phyloP scores from a whole-genome alignment of 1,140 invertebrate genomes.

The Neodiprion lecontei region DNA sequence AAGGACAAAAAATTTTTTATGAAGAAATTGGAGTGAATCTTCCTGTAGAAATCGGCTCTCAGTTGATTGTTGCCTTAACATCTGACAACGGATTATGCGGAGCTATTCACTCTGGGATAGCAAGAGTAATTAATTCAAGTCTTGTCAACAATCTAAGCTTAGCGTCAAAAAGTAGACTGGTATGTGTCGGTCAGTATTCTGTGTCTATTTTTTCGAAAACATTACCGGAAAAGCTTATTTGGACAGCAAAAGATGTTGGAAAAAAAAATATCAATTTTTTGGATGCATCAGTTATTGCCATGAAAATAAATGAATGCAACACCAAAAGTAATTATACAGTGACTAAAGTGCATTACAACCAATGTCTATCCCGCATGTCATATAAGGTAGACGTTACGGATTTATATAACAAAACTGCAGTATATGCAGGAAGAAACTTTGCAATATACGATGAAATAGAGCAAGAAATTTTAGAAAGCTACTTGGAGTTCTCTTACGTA shows the following conservation, averaged over 20 bases:
- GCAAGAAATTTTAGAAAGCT: constrained; percentile 84
- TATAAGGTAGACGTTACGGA: constrained; percentile 81
- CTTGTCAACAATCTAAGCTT: constrained; percentile 64
- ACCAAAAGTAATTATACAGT: constrained; percentile 76
- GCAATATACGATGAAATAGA: constrained; percentile 84
- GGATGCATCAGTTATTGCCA: constrained; percentile 84
- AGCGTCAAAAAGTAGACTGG: constrained; percentile 75
- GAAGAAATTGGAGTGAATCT: constrained; percentile 77
- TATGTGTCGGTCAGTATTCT: constrained; percentile 93
- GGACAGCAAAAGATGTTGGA: constrained; percentile 81
- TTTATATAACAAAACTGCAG: constrained; percentile 73
- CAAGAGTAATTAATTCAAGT: constrained; percentile 76
- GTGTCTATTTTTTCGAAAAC: constrained; percentile 79
- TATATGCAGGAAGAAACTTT: constrained; percentile 76
- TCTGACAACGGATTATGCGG: constrained; percentile 94
- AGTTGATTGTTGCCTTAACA: constrained; percentile 86
- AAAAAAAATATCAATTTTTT: constrained; percentile 87
- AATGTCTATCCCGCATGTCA: constrained; percentile 89
- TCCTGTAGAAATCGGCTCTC: constrained; percentile 70
- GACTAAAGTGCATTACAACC: constrained; percentile 87
- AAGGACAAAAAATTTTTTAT: constrained; percentile 84
- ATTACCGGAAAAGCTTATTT: constrained; percentile 80
- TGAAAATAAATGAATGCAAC: constrained; percentile 75
- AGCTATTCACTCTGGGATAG: constrained; percentile 87
- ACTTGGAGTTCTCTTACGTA: constrained; percentile 90